These are phyloP conservation scores for Xiphorhynchus elegans DNA, from an alignment of 2,113 vertebrate species.

Conservation along the genomic window DNA sequence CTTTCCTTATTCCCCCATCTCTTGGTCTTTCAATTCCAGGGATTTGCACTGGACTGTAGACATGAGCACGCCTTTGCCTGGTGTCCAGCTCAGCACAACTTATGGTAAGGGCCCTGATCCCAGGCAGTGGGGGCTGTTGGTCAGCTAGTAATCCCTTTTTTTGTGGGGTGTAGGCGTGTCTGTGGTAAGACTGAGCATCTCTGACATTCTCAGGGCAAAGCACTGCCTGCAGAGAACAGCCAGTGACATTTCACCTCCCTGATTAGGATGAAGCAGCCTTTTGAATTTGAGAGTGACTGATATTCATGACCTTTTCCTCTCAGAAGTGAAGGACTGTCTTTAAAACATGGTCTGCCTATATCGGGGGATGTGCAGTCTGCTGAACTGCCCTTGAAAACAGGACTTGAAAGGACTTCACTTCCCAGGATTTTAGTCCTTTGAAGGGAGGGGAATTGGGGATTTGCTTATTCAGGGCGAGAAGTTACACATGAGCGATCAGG, in stretches of 20 bases:
- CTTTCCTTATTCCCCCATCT: neutral
- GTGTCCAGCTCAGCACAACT: neutral
- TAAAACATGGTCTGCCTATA: neutral
- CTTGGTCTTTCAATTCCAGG: neutral
- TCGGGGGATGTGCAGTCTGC: neutral
- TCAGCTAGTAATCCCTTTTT: neutral
- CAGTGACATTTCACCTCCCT: neutral
- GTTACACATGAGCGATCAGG: fast-evolving
- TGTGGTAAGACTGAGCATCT: neutral
- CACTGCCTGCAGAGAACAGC: neutral
- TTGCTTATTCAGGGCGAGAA: neutral
- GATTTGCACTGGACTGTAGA: neutral
- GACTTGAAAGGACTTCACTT: constrained; percentile 9
- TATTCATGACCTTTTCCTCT: constrained; percentile 23
- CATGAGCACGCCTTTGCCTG: neutral
- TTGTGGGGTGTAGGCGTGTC: neutral
- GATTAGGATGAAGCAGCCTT: neutral
- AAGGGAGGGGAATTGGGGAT: neutral
- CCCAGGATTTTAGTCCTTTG: neutral
- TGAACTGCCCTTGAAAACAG: neutral
- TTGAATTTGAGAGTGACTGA: constrained; percentile 21
- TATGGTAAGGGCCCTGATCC: neutral
- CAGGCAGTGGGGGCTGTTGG: neutral
- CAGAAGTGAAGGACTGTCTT: neutral
- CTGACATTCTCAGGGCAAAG: neutral